Evolutionary conservation across 2,113 vertebrate species (phyloP).

Genomic region (Alaudala cheleensis): DNA sequence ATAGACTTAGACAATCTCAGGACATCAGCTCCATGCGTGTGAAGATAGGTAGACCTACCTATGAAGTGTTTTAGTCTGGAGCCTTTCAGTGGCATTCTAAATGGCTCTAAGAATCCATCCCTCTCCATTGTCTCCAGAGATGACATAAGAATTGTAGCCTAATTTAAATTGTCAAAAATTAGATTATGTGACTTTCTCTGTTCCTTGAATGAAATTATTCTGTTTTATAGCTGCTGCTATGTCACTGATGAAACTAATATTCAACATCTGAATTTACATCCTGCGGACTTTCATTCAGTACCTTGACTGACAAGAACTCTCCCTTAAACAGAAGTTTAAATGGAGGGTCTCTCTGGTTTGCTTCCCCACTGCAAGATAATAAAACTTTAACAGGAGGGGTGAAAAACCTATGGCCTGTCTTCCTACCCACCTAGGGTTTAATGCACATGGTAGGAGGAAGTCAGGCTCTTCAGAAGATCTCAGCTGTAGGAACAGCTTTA

Average conservation of each 20-base stretch:
- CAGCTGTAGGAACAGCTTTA: neutral
- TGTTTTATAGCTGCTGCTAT: neutral
- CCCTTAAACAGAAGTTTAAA: neutral
- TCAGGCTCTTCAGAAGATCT: neutral
- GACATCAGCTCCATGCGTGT: neutral
- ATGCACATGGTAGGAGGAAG: neutral
- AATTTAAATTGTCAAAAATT: neutral
- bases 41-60: neutral
- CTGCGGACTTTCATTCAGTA: neutral
- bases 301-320: neutral
- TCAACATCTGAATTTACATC: neutral
- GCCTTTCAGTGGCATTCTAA: neutral
- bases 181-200: neutral
- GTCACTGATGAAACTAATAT: neutral
- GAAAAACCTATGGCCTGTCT: neutral
- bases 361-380: neutral
- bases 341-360: neutral
- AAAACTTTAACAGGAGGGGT: neutral
- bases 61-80: neutral
- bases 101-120: neutral
- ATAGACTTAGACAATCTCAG: neutral
- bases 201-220: neutral
- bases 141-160: neutral
- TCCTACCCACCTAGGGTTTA: neutral
- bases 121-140: neutral